These are phyloP conservation scores for Zaprionus inermis DNA, from an alignment of 1,140 invertebrate species.

Conservation along the genomic window DNA sequence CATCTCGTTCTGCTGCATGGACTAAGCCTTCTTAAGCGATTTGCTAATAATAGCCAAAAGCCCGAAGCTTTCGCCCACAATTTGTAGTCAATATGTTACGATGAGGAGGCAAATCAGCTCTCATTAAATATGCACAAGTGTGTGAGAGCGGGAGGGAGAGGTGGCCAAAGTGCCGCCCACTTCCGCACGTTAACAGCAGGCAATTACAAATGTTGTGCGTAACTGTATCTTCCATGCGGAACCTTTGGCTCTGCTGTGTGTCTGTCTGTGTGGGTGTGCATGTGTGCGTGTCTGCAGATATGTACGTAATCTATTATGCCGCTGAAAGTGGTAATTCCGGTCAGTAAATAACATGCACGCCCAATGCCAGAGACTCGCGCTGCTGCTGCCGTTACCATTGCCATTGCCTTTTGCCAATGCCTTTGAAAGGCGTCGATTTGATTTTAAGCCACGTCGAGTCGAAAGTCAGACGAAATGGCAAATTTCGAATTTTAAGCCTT, in stretches of 20 bases:
- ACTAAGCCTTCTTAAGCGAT: slow-evolving; percentile 46
- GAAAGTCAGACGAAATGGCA: slow-evolving; percentile 44
- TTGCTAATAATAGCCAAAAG: slow-evolving; percentile 58
- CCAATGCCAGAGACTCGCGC: slow-evolving; percentile 55
- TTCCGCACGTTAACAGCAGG: slow-evolving; percentile 55
- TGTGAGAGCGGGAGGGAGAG: slow-evolving; percentile 9
- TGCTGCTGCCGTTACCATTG: neutral
- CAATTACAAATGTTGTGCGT: slow-evolving; percentile 62
- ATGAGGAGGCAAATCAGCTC: neutral
- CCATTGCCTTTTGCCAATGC: slow-evolving; percentile 3
- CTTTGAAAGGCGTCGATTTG: slow-evolving; percentile 62
- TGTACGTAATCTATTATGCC: slow-evolving; percentile 77
- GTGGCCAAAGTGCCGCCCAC: slow-evolving; percentile 23
- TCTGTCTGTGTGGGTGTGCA: slow-evolving; percentile 17
- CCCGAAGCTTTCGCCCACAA: slow-evolving; percentile 41
- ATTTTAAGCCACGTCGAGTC: slow-evolving; percentile 69
- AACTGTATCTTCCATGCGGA: slow-evolving; percentile 28
- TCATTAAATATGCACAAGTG: slow-evolving; percentile 70
- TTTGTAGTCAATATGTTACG: slow-evolving; percentile 45
- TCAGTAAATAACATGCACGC: slow-evolving; percentile 78
- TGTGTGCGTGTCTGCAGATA: neutral
- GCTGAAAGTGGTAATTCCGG: slow-evolving; percentile 82
- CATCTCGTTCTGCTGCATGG: slow-evolving; percentile 10
- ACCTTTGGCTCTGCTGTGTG: slow-evolving; percentile 18
- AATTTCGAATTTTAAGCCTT: slow-evolving; percentile 26